Conservation (phyloP, 2,797 vertebrate species). For the Pteropus rufus region DNA sequence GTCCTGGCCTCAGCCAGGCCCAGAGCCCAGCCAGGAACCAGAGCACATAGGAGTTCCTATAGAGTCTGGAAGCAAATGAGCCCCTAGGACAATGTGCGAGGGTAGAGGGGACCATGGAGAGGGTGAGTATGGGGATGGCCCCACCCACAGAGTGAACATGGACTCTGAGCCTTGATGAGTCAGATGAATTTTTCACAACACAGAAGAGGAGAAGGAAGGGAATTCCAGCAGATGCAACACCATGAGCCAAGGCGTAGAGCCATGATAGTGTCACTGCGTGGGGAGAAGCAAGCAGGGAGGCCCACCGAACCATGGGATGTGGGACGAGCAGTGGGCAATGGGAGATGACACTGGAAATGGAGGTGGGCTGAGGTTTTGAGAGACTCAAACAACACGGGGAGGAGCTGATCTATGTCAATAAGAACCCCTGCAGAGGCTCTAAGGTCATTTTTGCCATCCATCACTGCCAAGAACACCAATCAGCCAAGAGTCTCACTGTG, state of each 20-base stretch:
- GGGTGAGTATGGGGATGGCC: rapidly evolving
- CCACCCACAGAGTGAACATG: background rate
- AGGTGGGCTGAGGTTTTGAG: background rate
- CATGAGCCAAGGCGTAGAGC: background rate
- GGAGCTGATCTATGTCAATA: background rate
- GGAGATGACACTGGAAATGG: background rate
- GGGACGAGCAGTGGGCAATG: background rate
- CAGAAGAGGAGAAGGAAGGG: background rate
- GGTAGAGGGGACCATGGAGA: background rate
- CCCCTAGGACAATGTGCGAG: background rate
- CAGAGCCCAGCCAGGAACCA: background rate
- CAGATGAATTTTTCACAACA: background rate
- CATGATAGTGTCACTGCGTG: rapidly evolving
- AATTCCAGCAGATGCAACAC: background rate
- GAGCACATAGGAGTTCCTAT: background rate
- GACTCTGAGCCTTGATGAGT: background rate
- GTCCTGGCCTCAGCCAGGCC: background rate
- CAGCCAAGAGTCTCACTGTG: background rate
- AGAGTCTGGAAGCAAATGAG: background rate
- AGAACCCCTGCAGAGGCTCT: background rate
- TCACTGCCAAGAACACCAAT: background rate
- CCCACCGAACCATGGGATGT: rapidly evolving
- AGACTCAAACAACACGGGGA: background rate
- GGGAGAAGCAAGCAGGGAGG: background rate
- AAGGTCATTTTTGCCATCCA: background rate